Evolutionary conservation across 1,140 invertebrate genomes (phyloP), one percentile per base, ranked within the genome.

Genomic region (Rhopalosiphum maidis): DNA sequence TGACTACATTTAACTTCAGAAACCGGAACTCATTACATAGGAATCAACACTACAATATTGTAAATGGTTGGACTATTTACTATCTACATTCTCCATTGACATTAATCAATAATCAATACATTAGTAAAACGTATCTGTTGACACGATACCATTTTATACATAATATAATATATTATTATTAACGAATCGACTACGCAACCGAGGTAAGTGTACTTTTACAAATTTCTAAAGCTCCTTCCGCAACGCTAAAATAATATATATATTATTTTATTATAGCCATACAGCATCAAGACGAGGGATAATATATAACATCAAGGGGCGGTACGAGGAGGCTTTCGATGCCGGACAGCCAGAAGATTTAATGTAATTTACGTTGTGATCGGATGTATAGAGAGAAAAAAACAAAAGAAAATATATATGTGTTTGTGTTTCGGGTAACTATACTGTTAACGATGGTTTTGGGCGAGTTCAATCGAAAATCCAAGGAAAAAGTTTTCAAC

Each of bases 311-410:
- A 25, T 89, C 18, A 23, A 25, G n/a, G 15, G 88, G 88, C 23
- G 48, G 48, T 35, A 48, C 9, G 21, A 89, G n/a, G 87, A 55
- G 88, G 88, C 22, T 89, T 55, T 55, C 88, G 51, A 37, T 41
- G 23, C 35, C 22, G 88, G 88, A 89, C 88, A 46, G 51, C 35
- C 35, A 89, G 48, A 89, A 89, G 87, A 55, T 89, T 89, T 89
- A 89, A 55, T 11, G 48, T 89, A 89, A 89, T 89, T 89, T 89
- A 89, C 88, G 51, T 89, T 1, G 88, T 35, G 88, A 89, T 89
- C 88, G 51, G 88, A 89, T 55, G 88, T 89, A 89, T 25, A 11
- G 35, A 55, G 25, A 54, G n/a, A 54, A 37, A 55, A 89, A 89
- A 89, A 89, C 87, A 89, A 89, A 89, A 89, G 46, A 15, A 48